These are phyloP conservation scores for Amitus sp. DNA, from an alignment of 2,888 invertebrate species.

Conservation along the genomic window DNA sequence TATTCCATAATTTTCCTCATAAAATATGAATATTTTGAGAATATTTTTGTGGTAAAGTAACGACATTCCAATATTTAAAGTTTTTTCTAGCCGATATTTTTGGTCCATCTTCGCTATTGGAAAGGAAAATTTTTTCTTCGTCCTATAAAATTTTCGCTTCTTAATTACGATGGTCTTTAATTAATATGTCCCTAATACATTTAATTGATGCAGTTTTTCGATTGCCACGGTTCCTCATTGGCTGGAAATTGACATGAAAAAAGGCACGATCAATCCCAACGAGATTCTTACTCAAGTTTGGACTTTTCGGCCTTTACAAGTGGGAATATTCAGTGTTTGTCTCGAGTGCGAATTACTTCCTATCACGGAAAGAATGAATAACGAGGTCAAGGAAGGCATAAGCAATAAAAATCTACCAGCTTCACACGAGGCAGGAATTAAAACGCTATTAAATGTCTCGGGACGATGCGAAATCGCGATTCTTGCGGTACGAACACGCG, in stretches of 20 bases:
- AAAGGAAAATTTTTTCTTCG: conserved; percentile 47
- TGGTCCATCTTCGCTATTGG: too few species aligned
- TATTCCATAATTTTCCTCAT: too few species aligned
- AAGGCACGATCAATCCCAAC: conserved; percentile 45
- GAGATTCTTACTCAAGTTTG: conserved; percentile 46
- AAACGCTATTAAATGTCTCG: conserved; percentile 24
- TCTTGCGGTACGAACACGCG: conserved; percentile 36
- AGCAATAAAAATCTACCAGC: too few species aligned
- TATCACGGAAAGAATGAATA: conserved; percentile 19
- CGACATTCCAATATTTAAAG: too few species aligned
- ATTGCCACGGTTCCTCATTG: conserved; percentile 33
- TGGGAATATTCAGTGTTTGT: conserved; percentile 40
- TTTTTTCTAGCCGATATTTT: too few species aligned
- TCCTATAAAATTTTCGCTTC: too few species aligned
- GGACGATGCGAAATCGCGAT: conserved; percentile 38
- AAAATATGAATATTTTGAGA: too few species aligned
- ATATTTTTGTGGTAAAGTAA: too few species aligned
- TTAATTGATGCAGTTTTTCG: conserved; percentile 36
- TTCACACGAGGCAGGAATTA: too few species aligned
- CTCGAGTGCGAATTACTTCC: conserved; percentile 37
- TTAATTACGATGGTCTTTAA: too few species aligned
- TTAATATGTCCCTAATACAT: too few species aligned
- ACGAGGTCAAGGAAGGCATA: too few species aligned
- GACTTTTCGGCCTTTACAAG: conserved; percentile 42
- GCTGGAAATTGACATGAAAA: conserved; percentile 27